Conservation (phyloP, 2,113 vertebrate species). For the Peromyscus leucopus region DNA sequence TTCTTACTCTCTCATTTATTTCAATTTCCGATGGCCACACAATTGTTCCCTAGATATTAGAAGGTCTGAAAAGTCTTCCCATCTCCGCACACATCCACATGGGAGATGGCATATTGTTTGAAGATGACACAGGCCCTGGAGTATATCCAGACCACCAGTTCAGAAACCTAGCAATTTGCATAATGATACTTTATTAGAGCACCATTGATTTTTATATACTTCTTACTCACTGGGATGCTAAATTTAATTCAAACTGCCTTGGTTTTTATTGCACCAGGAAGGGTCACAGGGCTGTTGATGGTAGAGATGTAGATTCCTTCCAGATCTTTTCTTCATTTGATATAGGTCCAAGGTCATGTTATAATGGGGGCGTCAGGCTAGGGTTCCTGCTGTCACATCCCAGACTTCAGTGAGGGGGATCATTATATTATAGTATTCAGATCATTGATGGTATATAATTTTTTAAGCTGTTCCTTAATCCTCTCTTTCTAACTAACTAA, state of each 20-base stretch:
- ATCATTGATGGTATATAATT: not conserved
- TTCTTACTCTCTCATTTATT: constrained; percentile 20
- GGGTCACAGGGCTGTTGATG: constrained; percentile 30
- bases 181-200: constrained; percentile 69
- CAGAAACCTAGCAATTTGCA: constrained; percentile 60
- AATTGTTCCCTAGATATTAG: constrained; percentile 8
- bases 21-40: constrained; percentile 24
- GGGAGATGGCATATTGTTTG: not conserved
- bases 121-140: constrained; percentile 47
- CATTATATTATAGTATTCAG: not conserved
- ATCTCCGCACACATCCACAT: not conserved
- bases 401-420: not conserved
- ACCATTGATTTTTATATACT: constrained; percentile 63
- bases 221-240: constrained; percentile 38
- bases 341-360: not conserved
- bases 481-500: not conserved
- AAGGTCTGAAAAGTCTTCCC: constrained; percentile 25
- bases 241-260: constrained; percentile 63
- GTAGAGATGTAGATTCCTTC: constrained; percentile 30
- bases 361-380: not conserved
- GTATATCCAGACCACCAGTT: constrained; percentile 39
- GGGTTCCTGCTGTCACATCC: not conserved
- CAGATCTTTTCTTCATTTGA: not conserved
- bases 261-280: constrained; percentile 51
- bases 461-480: constrained; percentile 6